Evolutionary conservation across 2,888 invertebrate genomes (phyloP), one percentile per base, ranked within the genome.

Genomic region (Lycocerus yunnanus): DNA sequence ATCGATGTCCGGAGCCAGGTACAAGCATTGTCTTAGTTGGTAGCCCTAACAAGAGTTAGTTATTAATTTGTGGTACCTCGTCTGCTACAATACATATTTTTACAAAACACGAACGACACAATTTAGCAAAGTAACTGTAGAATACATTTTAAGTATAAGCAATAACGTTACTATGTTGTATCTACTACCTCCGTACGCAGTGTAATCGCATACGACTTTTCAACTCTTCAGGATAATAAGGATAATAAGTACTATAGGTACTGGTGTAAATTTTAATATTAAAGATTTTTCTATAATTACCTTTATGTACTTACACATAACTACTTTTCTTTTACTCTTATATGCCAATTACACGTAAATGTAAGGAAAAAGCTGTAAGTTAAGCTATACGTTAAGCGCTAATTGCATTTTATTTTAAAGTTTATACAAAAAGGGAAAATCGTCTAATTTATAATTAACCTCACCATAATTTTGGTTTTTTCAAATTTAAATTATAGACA

Each of bases 21-120:
- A 83, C 81, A 80, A 79, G 80, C 80, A 81, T 84, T 84, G 83
- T 83, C 80, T 83, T 81, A 81, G 76, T 68, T 72, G 68, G 71
- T 70, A 67, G 71, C 71, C 72, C 69, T 71, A 75, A 77, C 71
- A 75, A 72, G 75, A 77, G 70, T 73, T 69, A 75, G 61, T 68
- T 72, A 71, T 71, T 75, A 75, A 75, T 75, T 75, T 61, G 71
- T 59, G 71, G 60, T 71, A 71, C 43, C 72, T 66, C 61, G 75
- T 75, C 75, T 68, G 68, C 43, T 43, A 43, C 6, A 24, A 43
- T 43, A 24, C n/a, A 24, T 24, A 43, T 43, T 43, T 43, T 43
- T 43, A n/a, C n/a, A n/a, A 43, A 43, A 43, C 43, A 43, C 43
- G 43, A 43, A 43, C 43, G n/a, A n/a, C n/a, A 43, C 43, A 43